Conservation (phyloP, 2,888 invertebrate genomes). For the Papilio protenor region DNA sequence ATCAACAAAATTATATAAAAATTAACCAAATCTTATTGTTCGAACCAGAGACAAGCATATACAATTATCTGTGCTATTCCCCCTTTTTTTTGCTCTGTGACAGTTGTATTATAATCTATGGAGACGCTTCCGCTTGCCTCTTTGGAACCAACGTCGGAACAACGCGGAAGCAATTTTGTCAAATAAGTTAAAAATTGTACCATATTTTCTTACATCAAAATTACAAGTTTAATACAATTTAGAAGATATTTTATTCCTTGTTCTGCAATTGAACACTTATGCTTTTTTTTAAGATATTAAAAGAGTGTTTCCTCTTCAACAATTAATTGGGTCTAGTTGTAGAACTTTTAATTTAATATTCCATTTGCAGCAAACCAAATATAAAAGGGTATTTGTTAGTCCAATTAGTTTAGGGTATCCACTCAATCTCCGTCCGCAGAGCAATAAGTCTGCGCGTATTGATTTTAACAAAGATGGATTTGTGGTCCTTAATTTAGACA, state of each 20-base stretch:
- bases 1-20: not conserved
- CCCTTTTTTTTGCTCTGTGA: too few species aligned
- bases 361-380: constrained; percentile 2
- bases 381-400: not conserved
- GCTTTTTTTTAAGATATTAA: not conserved
- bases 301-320: not conserved
- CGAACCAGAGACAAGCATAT: too few species aligned
- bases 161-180: too few species aligned
- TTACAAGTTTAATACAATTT: too few species aligned
- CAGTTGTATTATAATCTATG: too few species aligned
- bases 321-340: constrained; percentile 2
- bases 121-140: too few species aligned
- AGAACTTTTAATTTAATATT: not conserved
- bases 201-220: too few species aligned
- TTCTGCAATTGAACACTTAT: too few species aligned
- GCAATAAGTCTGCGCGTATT: constrained; percentile 18
- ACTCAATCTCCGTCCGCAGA: constrained; percentile 13
- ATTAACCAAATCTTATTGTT: not conserved
- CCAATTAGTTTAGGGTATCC: constrained; percentile 8
- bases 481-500: not conserved
- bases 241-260: too few species aligned
- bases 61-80: too few species aligned
- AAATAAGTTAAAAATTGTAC: too few species aligned
- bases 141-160: too few species aligned
- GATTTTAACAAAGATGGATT: constrained; percentile 24